These are phyloP conservation scores for Propsilocerus akamusi DNA, from an alignment of 1,140 invertebrate genomes.

Conservation along the genomic window DNA sequence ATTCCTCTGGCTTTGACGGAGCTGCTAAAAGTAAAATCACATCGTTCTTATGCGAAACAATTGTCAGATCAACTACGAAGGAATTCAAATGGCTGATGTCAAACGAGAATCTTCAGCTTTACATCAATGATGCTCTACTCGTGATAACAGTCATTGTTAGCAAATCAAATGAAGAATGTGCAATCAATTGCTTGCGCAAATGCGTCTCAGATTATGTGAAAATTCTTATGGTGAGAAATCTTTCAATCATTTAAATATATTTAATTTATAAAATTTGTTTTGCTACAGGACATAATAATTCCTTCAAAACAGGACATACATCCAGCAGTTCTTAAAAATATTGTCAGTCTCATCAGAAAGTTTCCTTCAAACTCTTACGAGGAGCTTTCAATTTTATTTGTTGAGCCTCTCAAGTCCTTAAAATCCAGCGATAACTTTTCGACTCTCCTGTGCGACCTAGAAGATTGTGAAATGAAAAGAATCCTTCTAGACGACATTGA, in stretches of 20 bases:
- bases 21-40: conserved; percentile 7
- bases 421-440: neutral
- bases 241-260: neutral
- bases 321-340: neutral
- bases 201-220: conserved; percentile 6
- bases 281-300: neutral
- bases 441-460: neutral
- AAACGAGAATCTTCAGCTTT: conserved; percentile 7
- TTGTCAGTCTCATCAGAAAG: neutral
- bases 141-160: conserved; percentile 7
- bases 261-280: neutral
- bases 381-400: neutral
- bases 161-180: conserved; percentile 8
- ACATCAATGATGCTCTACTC: conserved; percentile 9
- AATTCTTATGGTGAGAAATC: neutral
- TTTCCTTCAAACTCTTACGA: neutral
- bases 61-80: conserved; percentile 10
- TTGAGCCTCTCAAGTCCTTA: neutral
- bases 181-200: conserved; percentile 4
- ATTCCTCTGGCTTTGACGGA: conserved; percentile 6
- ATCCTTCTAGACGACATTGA: neutral
- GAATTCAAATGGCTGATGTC: conserved; percentile 10
- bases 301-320: neutral
- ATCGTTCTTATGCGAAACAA: conserved; percentile 6
- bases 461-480: conserved; percentile 1